Evolutionary conservation across 2,113 vertebrate species (phyloP), one percentile per base, ranked within the genome.

Genomic region (Callithrix jacchus): DNA sequence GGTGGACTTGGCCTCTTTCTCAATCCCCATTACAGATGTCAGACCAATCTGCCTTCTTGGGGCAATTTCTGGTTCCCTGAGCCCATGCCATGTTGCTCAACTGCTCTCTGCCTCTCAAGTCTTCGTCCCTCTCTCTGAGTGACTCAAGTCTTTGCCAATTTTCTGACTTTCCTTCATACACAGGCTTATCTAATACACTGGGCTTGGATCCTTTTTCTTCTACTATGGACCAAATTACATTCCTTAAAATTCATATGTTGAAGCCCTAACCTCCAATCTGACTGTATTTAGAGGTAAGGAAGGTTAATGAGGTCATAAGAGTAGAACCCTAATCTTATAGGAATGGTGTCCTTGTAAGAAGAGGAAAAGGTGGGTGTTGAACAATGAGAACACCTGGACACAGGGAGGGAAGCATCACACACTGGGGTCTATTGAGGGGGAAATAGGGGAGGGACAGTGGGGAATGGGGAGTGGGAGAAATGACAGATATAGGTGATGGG

Each of bases 21-120:
- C 21, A 14, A 12, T 25, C 2, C 1, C 11, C 37, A 1, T 5
- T 1, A 9, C 2, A 23, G 54, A 21, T 2, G 0, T 7, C 30
- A 40, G 23, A 21, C 30, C 27, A 8, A 45, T 42, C 8, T 18
- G 35, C 0, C n/a, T 30, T 32, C 68, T 14, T 20, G 3, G 8
- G 21, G 4, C 11, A 54, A 2, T 2, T 2, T 16, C 70, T 35
- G 12, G 14, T 25, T 13, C 74, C 47, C 76, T 17, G 18, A 42
- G 27, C 11, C 23, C 30, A 58, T 47, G 6, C 23, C 45, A 13
- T 27, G 71, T 49, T 27, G 13, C 37, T 25, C 25, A 54, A 10
- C 45, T 23, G 6, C 18, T 61, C 37, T 42, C 11, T 12, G 47
- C 8, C 49, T 52, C 85, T 30, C 18, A 56, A 35, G 40, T 20